phyloP scores from a whole-genome alignment of 2,888 invertebrate species.

The Baronia brevicornis region DNA sequence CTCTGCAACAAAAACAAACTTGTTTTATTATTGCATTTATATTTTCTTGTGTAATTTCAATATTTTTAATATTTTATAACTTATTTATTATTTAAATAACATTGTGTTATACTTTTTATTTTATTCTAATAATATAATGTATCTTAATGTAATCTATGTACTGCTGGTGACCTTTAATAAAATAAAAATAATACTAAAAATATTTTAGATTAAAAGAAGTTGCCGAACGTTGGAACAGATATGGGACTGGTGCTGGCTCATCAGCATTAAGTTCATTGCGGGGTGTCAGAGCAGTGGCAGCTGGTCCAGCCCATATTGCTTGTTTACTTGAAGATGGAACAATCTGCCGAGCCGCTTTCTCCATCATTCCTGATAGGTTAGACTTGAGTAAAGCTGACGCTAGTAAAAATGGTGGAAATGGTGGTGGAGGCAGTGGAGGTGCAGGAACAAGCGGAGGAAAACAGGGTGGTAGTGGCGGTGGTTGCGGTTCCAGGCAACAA shows the following conservation, averaged over 20 bases:
- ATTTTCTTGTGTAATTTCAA: no score
- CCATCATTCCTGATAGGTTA: conserved; percentile 92
- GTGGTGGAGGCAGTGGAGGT: conserved; percentile 67
- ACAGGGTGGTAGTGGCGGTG: conserved; percentile 74
- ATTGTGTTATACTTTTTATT: conserved; percentile 1
- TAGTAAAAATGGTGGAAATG: conserved; percentile 68
- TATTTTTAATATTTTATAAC: no score
- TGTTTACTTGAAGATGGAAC: conserved; percentile 94
- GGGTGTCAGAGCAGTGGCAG: conserved; percentile 88
- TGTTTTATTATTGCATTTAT: no score
- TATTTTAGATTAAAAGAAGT: conserved; percentile 90
- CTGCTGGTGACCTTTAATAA: not conserved
- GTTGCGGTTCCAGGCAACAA: conserved; percentile 81
- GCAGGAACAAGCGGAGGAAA: conserved; percentile 73
- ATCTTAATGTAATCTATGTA: no score
- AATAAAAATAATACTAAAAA: not conserved
- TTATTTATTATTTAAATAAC: no score
- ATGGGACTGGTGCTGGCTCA: conserved; percentile 82
- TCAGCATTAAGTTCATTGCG: conserved; percentile 87
- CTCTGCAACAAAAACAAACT: no score
- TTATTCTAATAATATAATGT: not conserved
- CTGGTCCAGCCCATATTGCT: conserved; percentile 94
- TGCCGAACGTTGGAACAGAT: conserved; percentile 93
- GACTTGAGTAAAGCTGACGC: conserved; percentile 88
- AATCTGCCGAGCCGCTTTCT: conserved; percentile 93